Base-by-base conservation (phyloP, 1,140 invertebrate genomes). In the Sarcophaga peregrina region DNA sequence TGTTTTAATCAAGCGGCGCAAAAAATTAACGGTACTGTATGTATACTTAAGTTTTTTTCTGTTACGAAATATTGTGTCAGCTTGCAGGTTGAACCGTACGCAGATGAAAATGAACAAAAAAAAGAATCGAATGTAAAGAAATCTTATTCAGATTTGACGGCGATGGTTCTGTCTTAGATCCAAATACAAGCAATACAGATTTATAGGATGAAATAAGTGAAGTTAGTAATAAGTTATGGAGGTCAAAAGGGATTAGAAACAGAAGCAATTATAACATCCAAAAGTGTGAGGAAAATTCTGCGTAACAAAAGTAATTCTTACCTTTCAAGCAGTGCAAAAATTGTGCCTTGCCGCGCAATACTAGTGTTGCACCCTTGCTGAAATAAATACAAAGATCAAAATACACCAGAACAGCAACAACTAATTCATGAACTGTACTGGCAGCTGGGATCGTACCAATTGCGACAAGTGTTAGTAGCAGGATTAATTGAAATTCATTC, bases 391-490 rank as follows among this genome's bases (percentile, higher is more conserved):
- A 37, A 15, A 75, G 46, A 37, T 1, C 8, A 75, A 75, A 75
- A 8, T 75, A 75, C 73, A 45, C 20, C 73, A 75, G 73, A 75
- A 75, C 73, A 75, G 46, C 8, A 9, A 75, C 73, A 75, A 75
- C 5, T 10, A 37, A 37, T 75, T 37, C 73, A 75, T 75, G 10
- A 75, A 8, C 25, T 45, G 11, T 75, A 75, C 46, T 75, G 73
- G 73, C 20, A 75, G 73, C 73, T 75, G 25, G 73, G 73, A 75
- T 45, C 46, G 10, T 75, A 75, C 46, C 73, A 75, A 75, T 75
- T 75, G 73, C 73, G 73, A 47, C 73, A 75, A 75, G 73, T 20
- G 8, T 75, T 75, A 8, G 73, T n/a, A 75, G 73, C 73, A 75
- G 46, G 73, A 9, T 75, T 75, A 47, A 75, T 75, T 75, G 73